These are phyloP conservation scores for Hydrotaea cyrtoneurina DNA, from an alignment of 2,888 invertebrate genomes.

Conservation along the genomic window DNA sequence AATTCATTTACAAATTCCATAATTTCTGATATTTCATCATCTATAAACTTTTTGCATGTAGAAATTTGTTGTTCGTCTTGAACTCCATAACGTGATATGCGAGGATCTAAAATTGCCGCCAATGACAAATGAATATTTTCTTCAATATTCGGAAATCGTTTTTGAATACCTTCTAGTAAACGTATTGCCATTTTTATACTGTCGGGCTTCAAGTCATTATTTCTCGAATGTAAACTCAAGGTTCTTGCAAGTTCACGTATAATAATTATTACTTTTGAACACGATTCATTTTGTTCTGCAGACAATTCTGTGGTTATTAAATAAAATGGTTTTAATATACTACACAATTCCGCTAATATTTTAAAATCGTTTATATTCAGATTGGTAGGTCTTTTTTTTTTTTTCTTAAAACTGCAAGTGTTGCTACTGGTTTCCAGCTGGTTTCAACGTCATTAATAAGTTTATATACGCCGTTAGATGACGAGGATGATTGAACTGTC, in stretches of 20 bases:
- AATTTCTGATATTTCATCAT: not conserved
- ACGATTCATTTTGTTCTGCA: too few species aligned
- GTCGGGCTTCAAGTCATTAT: too few species aligned
- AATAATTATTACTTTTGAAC: not conserved
- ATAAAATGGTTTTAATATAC: too few species aligned
- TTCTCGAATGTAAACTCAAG: not conserved
- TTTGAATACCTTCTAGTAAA: too few species aligned
- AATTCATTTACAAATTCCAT: not conserved
- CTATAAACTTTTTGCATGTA: not conserved
- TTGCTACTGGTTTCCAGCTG: too few species aligned
- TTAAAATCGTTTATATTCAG: too few species aligned
- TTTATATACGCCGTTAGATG: not conserved
- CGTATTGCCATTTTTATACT: too few species aligned
- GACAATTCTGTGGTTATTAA: too few species aligned
- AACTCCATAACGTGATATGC: not conserved
- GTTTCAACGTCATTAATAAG: too few species aligned
- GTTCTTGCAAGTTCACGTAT: not conserved
- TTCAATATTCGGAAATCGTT: too few species aligned
- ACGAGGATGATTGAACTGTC: not conserved
- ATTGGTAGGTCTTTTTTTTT: too few species aligned
- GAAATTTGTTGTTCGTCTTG: not conserved
- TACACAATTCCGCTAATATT: not conserved
- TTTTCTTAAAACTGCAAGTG: too few species aligned
- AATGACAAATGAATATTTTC: not conserved
- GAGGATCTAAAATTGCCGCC: conserved; percentile 1